Conservation (phyloP, 2,888 invertebrate genomes). For the Synanthedon andrenaeformis region DNA sequence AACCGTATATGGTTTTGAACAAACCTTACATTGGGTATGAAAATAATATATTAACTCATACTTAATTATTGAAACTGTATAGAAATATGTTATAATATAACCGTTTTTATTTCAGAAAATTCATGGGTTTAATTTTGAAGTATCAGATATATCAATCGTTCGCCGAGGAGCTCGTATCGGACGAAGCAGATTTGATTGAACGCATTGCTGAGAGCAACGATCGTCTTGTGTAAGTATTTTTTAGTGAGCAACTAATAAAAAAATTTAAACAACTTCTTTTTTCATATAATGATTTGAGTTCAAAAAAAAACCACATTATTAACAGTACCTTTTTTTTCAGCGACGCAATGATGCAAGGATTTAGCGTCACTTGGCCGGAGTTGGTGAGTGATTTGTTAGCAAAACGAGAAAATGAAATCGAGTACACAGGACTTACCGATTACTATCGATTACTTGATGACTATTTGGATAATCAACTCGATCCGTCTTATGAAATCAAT, state of each 20-base stretch:
- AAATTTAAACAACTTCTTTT: background rate
- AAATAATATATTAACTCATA: background rate
- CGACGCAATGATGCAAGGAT: slow-evolving; percentile 58
- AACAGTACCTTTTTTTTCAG: slow-evolving; percentile 22
- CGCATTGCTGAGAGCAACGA: slow-evolving; percentile 48
- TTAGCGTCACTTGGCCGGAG: slow-evolving; percentile 53
- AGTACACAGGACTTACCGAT: slow-evolving; percentile 60
- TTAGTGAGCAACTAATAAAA: background rate
- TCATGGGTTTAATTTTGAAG: slow-evolving; percentile 66
- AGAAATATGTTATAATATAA: background rate
- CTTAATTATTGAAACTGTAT: background rate
- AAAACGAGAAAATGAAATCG: slow-evolving; percentile 56
- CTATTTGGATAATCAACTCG: slow-evolving; percentile 63
- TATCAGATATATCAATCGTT: slow-evolving; percentile 69
- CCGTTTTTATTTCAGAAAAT: slow-evolving; percentile 52
- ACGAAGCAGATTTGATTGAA: slow-evolving; percentile 51
- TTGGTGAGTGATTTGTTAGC: slow-evolving; percentile 59
- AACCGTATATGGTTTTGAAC: slow-evolving; percentile 61
- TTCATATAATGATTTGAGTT: background rate
- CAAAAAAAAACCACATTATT: too few relatives aligned
- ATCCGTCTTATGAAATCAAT: slow-evolving; percentile 30
- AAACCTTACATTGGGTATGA: slow-evolving; percentile 65
- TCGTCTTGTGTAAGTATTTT: slow-evolving; percentile 47
- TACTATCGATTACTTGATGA: slow-evolving; percentile 69
- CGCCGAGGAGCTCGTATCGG: slow-evolving; percentile 54